Conservation (phyloP, 2,888 invertebrate genomes). For the Mimachlamys varia region DNA sequence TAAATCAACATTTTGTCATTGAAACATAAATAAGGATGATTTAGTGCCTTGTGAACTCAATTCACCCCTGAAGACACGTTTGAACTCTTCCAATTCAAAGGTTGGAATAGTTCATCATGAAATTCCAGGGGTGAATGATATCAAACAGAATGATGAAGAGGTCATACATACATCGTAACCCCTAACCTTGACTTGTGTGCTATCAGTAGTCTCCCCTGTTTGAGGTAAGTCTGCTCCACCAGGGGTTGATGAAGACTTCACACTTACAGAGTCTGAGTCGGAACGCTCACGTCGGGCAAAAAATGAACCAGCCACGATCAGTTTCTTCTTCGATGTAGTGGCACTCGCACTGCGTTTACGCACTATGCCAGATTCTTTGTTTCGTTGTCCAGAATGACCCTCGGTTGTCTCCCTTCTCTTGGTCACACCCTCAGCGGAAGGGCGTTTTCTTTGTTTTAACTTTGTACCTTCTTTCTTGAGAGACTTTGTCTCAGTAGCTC, state of each 20-base stretch:
- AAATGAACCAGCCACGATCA: conserved; percentile 61
- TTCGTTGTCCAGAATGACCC: background rate
- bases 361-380: conserved; percentile 37
- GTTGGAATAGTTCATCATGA: too few species aligned
- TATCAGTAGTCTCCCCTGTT: conserved; percentile 1
- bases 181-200: background rate
- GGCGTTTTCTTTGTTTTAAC: background rate
- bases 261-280: conserved; percentile 35
- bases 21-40: too few species aligned
- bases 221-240: conserved; percentile 42
- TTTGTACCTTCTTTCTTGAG: background rate
- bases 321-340: conserved; percentile 47
- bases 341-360: conserved; percentile 37
- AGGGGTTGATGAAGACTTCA: conserved; percentile 36
- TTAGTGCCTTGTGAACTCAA: too few species aligned
- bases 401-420: conserved; percentile 39
- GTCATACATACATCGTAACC: background rate
- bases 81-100: too few species aligned
- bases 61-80: too few species aligned
- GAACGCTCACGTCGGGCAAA: conserved; percentile 55
- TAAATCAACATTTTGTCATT: background rate
- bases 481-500: background rate
- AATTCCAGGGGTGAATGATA: too few species aligned
- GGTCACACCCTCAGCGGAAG: conserved; percentile 24
- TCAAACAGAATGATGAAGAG: background rate